Percentiles rank a stretch among this genome's conserved stretches.
phyloP scores from a whole-genome alignment of 2,113 vertebrate genomes.

The Misgurnus mizolepis region DNA sequence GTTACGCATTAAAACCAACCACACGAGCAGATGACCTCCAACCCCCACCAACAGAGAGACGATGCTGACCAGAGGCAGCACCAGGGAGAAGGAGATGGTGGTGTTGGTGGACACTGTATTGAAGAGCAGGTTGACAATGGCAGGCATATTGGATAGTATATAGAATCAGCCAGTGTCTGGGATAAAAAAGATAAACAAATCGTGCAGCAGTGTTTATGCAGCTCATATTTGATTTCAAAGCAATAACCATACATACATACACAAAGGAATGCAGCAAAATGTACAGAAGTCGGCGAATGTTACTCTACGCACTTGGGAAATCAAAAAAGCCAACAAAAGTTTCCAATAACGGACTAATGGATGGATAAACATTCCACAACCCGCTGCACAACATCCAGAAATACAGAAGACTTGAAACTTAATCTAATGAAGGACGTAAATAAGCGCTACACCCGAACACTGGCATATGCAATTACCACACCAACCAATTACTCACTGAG shows the following conservation, averaged over 20 bases:
- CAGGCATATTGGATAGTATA: conserved; percentile 59
- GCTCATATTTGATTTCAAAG: background rate
- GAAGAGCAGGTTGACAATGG: conserved; percentile 73
- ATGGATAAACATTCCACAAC: background rate
- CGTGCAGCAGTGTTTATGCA: background rate
- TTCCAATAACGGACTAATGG: background rate
- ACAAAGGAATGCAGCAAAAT: background rate
- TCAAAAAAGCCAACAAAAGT: background rate
- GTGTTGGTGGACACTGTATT: conserved; percentile 72
- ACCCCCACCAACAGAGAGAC: conserved; percentile 67
- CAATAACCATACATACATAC: background rate
- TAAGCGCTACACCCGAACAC: background rate
- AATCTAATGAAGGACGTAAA: background rate
- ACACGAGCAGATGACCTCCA: conserved; percentile 70
- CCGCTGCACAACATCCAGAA: background rate
- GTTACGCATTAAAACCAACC: conserved; percentile 68
- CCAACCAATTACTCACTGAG: conserved; percentile 7
- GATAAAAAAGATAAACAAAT: background rate
- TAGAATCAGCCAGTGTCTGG: background rate
- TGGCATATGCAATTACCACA: conserved; percentile 7
- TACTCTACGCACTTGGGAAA: background rate
- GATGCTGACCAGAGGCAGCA: conserved; percentile 69
- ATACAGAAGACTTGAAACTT: background rate
- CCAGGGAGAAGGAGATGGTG: conserved; percentile 69
- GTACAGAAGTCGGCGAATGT: background rate